Evolutionary conservation across 2,797 vertebrate species (phyloP), one percentile per base, ranked within the genome.

Genomic region (Darevskia mixta): DNA sequence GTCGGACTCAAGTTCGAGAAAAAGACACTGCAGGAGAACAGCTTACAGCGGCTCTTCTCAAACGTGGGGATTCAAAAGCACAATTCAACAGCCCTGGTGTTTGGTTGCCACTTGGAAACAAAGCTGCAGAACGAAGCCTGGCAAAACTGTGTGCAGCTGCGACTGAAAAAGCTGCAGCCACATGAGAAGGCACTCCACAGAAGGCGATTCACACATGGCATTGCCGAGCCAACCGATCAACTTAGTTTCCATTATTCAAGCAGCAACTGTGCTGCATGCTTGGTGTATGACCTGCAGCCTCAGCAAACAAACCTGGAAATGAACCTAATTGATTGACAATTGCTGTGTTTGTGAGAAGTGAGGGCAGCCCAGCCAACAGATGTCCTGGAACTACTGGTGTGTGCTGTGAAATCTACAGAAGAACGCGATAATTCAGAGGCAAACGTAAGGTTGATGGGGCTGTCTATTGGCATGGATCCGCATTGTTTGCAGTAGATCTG

Each of bases 1-100:
- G 41, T 18, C 3, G 32, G 86, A 90, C 58, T 83, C n/a, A 91
- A 87, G 79, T 76, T 83, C 82, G 78, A 88, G 35, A 64, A 92
- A 77, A 81, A 20, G 79, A 84, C 11, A 64, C 61, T 0, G 15
- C 49, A 76, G 55, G 35, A 71, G 61, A 71, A 38, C 32, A 9
- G 20, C 23, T 41, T 77, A 20, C 4, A 45, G 67, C 1, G 5
- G 67, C 11, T 29, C 20, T 78, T 64, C 18, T 43, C 55, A 77
- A 55, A 58, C 25, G 58, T 8, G 11, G 8, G 49, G 72, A 38
- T 55, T 45, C 45, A 72, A 58, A 79, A 32, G 32, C 4, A 75
- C 41, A 5, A 41, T 64, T 64, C 29, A 32, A 38, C 27, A 38
- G 43, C n/a, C 18, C 13, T 83, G 2, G 2, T 27, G 3, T 27